Evolutionary conservation across 2,797 vertebrate genomes (phyloP), one percentile per base, ranked within the genome.

Genomic region (Thalassophryne amazonica): DNA sequence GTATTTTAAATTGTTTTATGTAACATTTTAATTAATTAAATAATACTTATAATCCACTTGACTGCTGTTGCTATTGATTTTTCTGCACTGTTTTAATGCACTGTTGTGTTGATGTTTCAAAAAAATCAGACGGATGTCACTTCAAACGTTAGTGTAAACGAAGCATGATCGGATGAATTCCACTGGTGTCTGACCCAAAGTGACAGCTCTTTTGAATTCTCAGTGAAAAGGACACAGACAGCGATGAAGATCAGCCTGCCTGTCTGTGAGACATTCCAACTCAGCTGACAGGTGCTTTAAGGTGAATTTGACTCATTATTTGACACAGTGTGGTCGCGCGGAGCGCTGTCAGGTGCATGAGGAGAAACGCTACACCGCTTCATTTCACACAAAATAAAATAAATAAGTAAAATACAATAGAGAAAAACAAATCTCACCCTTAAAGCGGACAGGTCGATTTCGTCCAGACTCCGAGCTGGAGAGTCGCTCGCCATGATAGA

Each of bases 401-500:
- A 22, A 5, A 20, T 20, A n/a, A 16, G 4, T 4, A 5, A 35
- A 33, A 8, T 6, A 5, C 4, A 3, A 18, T 29, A 18, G 4
- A 6, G 20, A 34, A 13, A 2, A 15, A 19, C 30, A 45, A 28
- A 32, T 63, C 94, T 95, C 76, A 98, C 95, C 93, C 92, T 92
- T 82, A 97, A 69, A 59, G 93, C 88, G 29, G 94, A 94, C 42
- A 98, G 93, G 83, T 98, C 94, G 58, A 95, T 97, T 78, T 97
- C 95, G 69, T 94, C 93, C 92, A 95, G 86, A 85, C 95, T 94
- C 72, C 94, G 90, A 51, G 94, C 94, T 19, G 95, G 94, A 49
- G 95, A 95, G 76, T 98, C 95, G 72, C 93, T 95, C 90, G 94
- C 94, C 95, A 96, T 96, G 82, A 92, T 94, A 71, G 76, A 76